Conservation (phyloP, 2,113 vertebrate species). For the Centropus bengalensis region DNA sequence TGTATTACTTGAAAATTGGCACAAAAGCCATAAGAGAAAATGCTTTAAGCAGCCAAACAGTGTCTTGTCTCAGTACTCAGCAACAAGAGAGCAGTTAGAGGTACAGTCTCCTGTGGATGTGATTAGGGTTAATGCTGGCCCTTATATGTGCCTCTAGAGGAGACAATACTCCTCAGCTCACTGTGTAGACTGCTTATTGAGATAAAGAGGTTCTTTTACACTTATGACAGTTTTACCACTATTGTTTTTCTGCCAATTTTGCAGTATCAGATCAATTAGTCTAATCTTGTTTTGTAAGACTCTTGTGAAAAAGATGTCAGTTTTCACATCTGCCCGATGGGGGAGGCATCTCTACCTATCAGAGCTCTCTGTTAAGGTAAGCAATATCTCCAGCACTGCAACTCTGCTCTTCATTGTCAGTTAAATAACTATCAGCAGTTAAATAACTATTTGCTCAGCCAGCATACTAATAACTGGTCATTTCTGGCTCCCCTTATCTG, state of each 20-base stretch:
- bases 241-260: conserved; percentile 28
- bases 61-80: neutral
- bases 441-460: neutral
- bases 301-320: neutral
- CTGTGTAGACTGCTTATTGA: neutral
- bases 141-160: conserved; percentile 2
- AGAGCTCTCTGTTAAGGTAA: conserved; percentile 20
- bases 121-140: conserved; percentile 14
- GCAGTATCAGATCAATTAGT: conserved; percentile 52
- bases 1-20: neutral
- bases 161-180: conserved; percentile 30
- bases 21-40: neutral
- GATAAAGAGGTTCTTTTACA: conserved; percentile 52
- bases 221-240: neutral
- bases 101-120: neutral
- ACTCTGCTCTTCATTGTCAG: neutral
- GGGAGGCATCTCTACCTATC: neutral
- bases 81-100: neutral
- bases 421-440: neutral
- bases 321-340: neutral
- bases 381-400: neutral
- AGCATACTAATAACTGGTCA: neutral
- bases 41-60: neutral
- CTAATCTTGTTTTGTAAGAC: conserved; percentile 28
- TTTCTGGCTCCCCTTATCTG: neutral